Evolutionary conservation across 64 coral and sea anemone genomes (phyloP), one percentile per base, ranked within the genome.

Genomic region (Cladopsammia gracilis): DNA sequence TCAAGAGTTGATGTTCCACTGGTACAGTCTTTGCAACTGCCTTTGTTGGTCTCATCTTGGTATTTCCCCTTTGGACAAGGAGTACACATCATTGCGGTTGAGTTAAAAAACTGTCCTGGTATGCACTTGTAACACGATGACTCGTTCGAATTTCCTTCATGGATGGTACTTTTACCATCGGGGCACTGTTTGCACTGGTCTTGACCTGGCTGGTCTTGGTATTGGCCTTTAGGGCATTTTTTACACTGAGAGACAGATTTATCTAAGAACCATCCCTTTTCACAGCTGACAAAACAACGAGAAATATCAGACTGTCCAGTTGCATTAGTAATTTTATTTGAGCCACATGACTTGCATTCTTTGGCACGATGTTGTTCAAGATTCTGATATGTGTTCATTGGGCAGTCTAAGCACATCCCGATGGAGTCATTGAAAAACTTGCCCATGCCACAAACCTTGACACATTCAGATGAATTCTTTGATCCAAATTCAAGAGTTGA

Each of bases 81-180:
- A 50, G 9, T 44, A 57, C 89, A 91, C 45, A 52, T n/a, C 20
- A 81, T 70, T 6, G 47, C 42, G 3, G 62, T 14, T 20, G 69
- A 71, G 54, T 91, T 83, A 48, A 70, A 83, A 78, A 83, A 91
- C 45, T 83, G 48, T 9, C 89, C 89, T 83, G 52, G 4, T 13
- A 19, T 48, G 45, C 89, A 91, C 3, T 34, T 42, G 58, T 72
- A 58, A 74, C 89, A 91, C 6, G 52, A 54, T 6, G 52, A 53
- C 53, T 47, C 14, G 18, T 25, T 51, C 34, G 10, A 43, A 25
- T 76, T 46, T 77, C 59, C 76, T 24, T 64, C 52, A 44, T 13
- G 71, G 6, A 48, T 15, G 16, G 88, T 90, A n/a, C 48, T 80
- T 44, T 26, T 70, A 10, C 77, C 64, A 74, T 61, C 44, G 60